phyloP scores from a whole-genome alignment of 2,888 invertebrate genomes.

The Odontocerum albicorne region DNA sequence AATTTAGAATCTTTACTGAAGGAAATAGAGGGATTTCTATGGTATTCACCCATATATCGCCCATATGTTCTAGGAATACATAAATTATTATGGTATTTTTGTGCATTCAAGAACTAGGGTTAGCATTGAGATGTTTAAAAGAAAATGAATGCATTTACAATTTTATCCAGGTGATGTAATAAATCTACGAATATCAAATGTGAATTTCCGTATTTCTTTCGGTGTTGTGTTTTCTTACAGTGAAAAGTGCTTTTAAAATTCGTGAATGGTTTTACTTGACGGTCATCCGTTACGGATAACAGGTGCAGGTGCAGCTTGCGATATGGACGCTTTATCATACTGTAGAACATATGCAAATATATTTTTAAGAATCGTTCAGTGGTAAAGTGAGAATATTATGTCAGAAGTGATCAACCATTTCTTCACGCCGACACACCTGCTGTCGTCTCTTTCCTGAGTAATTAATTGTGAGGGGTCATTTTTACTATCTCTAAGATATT shows the following conservation, averaged over 20 bases:
- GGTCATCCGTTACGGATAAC: neutral
- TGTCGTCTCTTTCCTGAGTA: neutral
- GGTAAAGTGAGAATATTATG: neutral
- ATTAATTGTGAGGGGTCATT: neutral
- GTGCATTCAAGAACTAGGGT: no score
- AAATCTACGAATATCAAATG: no score
- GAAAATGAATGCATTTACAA: no score
- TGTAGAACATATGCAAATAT: constrained; percentile 8
- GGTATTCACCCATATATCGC: no score
- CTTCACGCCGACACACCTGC: neutral
- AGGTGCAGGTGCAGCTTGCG: constrained; percentile 10
- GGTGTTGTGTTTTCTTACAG: constrained; percentile 8
- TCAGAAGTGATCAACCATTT: neutral
- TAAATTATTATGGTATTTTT: no score
- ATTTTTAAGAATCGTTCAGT: neutral
- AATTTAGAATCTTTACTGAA: no score
- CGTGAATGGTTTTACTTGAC: neutral
- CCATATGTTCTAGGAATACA: no score
- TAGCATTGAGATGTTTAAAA: no score
- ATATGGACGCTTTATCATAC: constrained; percentile 18
- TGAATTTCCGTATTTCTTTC: no score
- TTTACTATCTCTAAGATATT: constrained; percentile 12
- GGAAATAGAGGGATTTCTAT: no score
- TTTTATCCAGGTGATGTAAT: no score
- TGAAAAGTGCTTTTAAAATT: constrained; percentile 4